Conservation (phyloP, 2,797 vertebrate genomes). For the Somateria mollissima region DNA sequence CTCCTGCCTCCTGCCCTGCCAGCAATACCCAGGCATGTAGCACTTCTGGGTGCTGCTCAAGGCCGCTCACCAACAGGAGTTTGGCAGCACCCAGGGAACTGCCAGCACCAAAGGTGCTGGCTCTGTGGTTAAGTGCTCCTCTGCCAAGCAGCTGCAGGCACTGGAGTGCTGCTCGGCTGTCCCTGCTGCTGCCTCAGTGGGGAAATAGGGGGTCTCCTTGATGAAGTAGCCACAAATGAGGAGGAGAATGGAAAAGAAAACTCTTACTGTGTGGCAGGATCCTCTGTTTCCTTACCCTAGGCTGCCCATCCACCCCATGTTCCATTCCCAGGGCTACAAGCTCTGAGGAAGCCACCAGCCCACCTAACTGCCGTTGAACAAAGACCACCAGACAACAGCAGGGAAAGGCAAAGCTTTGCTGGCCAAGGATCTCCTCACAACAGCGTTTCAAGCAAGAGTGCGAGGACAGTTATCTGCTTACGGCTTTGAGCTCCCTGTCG, state of each 20-base stretch:
- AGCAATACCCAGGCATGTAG: neutral
- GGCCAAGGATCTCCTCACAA: neutral
- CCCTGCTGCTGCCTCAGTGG: neutral
- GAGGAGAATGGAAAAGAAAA: neutral
- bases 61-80: neutral
- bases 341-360: neutral
- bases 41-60: neutral
- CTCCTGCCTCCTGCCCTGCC: neutral
- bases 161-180: neutral
- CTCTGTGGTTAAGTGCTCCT: neutral
- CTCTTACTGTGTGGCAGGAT: neutral
- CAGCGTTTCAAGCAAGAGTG: neutral
- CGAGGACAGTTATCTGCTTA: conserved; percentile 71
- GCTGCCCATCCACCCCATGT: neutral
- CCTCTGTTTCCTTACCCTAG: neutral
- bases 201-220: neutral
- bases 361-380: neutral
- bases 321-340: neutral
- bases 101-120: neutral
- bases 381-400: neutral
- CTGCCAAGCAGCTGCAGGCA: neutral
- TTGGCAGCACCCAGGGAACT: neutral
- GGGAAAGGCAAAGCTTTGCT: neutral
- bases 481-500: conserved; percentile 95
- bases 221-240: neutral